These are phyloP conservation scores for Hydrotaea diabolus DNA, from an alignment of 2,888 invertebrate species.

Conservation along the genomic window DNA sequence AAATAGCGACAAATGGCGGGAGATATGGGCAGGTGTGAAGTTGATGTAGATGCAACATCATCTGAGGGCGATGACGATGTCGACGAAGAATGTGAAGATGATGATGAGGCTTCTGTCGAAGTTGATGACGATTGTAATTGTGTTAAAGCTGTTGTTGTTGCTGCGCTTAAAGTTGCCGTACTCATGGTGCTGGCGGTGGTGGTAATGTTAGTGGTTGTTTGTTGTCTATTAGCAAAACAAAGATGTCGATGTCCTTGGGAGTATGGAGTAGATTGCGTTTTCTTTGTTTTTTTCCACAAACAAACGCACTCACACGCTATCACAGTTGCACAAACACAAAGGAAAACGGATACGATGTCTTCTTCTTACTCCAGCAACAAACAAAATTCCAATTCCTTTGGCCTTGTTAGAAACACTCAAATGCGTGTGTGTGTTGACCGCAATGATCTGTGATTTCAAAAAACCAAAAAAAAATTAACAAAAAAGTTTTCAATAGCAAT, in stretches of 20 bases:
- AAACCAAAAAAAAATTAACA: too few species aligned
- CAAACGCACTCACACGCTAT: slow-evolving; percentile 1
- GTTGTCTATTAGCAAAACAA: slow-evolving; percentile 46
- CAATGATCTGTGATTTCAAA: too few species aligned
- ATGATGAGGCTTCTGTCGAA: slow-evolving; percentile 54
- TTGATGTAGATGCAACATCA: slow-evolving; percentile 57
- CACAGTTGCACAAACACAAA: slow-evolving; percentile 18
- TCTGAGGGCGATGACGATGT: slow-evolving; percentile 26
- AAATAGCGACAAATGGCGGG: slow-evolving; percentile 77
- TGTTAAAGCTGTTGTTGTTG: slow-evolving; percentile 46
- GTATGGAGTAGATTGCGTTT: slow-evolving; percentile 8
- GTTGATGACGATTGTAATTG: slow-evolving; percentile 51
- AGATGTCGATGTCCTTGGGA: slow-evolving; percentile 63
- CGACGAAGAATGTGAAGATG: slow-evolving; percentile 20
- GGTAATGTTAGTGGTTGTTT: slow-evolving; percentile 42
- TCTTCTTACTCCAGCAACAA: slow-evolving; percentile 19
- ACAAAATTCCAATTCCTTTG: slow-evolving; percentile 47
- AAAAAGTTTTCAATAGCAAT: background rate
- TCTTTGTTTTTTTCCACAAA: slow-evolving; percentile 29
- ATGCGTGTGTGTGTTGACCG: slow-evolving; percentile 49
- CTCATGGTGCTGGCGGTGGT: slow-evolving; percentile 52
- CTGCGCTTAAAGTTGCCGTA: slow-evolving; percentile 53
- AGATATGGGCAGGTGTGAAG: slow-evolving; percentile 61
- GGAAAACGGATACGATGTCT: slow-evolving; percentile 56
- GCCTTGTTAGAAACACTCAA: slow-evolving; percentile 34